phyloP scores from a whole-genome alignment of 2,797 vertebrate genomes.

The Hypotaenidia okinawae region DNA sequence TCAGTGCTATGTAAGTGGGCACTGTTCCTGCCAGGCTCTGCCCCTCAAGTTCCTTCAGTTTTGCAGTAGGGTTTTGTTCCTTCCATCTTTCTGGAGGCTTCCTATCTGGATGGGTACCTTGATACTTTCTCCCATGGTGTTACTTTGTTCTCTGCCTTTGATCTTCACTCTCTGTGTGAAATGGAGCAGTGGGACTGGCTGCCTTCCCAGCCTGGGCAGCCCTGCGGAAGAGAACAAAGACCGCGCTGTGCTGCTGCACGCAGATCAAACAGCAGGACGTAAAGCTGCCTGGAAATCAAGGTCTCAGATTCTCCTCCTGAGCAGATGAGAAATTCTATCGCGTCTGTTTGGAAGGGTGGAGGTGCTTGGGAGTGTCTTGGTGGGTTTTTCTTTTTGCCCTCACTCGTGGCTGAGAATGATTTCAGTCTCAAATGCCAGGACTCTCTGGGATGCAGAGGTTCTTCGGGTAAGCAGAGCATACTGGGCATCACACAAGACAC shows the following conservation, averaged over 20 bases:
- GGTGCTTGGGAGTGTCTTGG: accelerated
- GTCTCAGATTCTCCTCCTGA: not conserved
- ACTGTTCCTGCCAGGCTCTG: not conserved
- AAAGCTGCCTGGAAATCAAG: not conserved
- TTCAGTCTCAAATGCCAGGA: not conserved
- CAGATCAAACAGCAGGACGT: not conserved
- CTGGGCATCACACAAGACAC: not conserved
- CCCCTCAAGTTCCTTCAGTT: not conserved
- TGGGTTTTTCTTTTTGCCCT: not conserved
- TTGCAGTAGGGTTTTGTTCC: not conserved
- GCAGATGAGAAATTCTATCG: not conserved
- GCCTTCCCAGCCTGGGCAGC: not conserved
- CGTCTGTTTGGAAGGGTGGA: not conserved
- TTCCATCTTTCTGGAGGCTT: not conserved
- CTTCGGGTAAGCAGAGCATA: not conserved
- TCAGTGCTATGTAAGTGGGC: not conserved
- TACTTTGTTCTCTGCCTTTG: not conserved
- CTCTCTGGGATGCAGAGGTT: not conserved
- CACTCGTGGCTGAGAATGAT: not conserved
- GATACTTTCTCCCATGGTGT: not conserved
- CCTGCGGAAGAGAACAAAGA: constrained; percentile 8
- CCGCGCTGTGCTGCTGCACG: not conserved
- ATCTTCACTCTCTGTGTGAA: not conserved
- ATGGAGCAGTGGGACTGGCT: not conserved
- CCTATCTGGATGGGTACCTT: not conserved